Base-by-base conservation (phyloP, 1,140 invertebrate genomes). In the Drosophila arizonae region DNA sequence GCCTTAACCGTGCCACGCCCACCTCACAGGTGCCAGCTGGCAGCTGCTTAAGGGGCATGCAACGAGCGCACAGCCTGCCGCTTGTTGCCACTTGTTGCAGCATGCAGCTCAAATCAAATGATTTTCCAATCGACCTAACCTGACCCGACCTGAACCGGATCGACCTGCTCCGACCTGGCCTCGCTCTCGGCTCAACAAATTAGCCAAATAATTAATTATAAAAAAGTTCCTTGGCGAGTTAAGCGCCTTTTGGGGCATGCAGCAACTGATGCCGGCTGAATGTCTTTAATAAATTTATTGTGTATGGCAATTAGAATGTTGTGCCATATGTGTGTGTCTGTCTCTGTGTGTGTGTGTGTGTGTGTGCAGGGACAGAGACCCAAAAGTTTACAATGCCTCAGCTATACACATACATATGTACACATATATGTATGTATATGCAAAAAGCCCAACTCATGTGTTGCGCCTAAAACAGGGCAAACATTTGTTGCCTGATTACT, bases 401-500 rank as follows among this genome's bases (percentile, higher is more conserved):
- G 39, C 28, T 17, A 58, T n/a, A 39, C 3, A 39, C 2, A 39
- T 39, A 11, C 11, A 57, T 10, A 33, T 33, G 8, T 33, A 8
- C 6, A 33, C 1, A 33, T 10, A 33, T 9, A 33, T 6, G 10
- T 33, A 33, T 33, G 33, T 33, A 33, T 33, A 33, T 33, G 17
- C 24, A 36, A 28, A 67, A 41, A 36, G 51, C 33, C 45, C 63
- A 72, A 56, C 70, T 72, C 70, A 68, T 77, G 66, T 75, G 66
- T 67, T 67, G 70, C 69, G 75, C 75, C 75, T 77, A 77, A 74
- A 78, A 89, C 78, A 72, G 68, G 76, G 85, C 74, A 89, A 89
- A 89, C 85, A 88, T 89, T 89, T 86, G 85, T 78, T 88, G 88
- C 77, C 76, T 90, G 89, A 90, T 90, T 90, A 90, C 89, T 90